Evolutionary conservation across 2,888 invertebrate genomes (phyloP).

Genomic region (Taphrorychus bicolor): DNA sequence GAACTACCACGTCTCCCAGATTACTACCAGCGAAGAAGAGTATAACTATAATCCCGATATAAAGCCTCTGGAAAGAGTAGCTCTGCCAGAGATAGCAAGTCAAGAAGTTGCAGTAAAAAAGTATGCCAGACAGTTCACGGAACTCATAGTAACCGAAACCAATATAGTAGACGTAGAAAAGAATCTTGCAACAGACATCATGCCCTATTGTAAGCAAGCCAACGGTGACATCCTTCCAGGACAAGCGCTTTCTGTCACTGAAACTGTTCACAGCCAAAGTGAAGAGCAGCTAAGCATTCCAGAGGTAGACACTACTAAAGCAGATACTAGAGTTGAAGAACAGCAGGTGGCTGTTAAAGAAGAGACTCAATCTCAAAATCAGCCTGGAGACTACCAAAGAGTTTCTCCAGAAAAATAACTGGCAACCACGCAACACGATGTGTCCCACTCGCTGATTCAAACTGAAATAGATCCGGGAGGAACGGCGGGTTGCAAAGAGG

Average conservation of each 20-base stretch:
- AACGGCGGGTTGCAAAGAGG: conserved; percentile 62
- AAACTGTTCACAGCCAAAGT: conserved; percentile 63
- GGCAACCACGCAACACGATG: conserved; percentile 59
- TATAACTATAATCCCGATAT: conserved; percentile 55
- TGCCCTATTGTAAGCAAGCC: conserved; percentile 65
- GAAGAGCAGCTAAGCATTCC: conserved; percentile 61
- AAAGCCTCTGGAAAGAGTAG: conserved; percentile 56
- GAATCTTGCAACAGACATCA: conserved; percentile 61
- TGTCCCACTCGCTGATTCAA: conserved; percentile 60
- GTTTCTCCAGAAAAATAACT: conserved; percentile 58
- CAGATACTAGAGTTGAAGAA: conserved; percentile 63
- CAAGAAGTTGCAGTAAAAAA: conserved; percentile 61
- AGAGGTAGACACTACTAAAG: conserved; percentile 61
- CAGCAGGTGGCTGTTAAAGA: conserved; percentile 64
- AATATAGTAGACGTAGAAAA: conserved; percentile 64
- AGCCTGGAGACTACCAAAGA: conserved; percentile 60
- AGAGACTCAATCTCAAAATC: conserved; percentile 59
- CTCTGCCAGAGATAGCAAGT: conserved; percentile 58
- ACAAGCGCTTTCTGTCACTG: conserved; percentile 68
- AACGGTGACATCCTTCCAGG: conserved; percentile 64
- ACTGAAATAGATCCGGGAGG: conserved; percentile 62
- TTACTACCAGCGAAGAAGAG: conserved; percentile 61
- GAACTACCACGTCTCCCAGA: conserved; percentile 59
- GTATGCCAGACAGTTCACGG: conserved; percentile 61
- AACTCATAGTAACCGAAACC: conserved; percentile 64